phyloP scores from a whole-genome alignment of 2,113 vertebrate species.

The Macrotus californicus region DNA sequence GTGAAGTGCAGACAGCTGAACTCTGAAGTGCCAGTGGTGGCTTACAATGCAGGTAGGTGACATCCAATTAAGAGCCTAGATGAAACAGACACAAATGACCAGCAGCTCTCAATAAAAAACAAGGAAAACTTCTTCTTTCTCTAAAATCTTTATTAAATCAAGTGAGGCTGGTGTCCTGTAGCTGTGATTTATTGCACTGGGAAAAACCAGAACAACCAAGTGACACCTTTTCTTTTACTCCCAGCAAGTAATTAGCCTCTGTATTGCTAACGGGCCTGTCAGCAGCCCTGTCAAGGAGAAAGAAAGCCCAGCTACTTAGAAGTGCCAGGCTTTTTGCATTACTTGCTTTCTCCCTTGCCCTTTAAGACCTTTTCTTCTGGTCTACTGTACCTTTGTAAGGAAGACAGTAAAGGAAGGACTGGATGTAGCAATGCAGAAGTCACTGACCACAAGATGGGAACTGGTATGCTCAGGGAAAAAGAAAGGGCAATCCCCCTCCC shows the following conservation, averaged over 20 bases:
- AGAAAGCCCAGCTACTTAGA: conserved; percentile 62
- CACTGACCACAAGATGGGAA: not conserved
- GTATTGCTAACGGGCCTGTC: conserved; percentile 78
- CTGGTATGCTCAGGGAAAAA: not conserved
- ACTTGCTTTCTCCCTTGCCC: conserved; percentile 62
- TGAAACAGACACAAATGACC: not conserved
- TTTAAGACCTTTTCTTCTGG: not conserved
- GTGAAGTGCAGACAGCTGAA: too few species aligned
- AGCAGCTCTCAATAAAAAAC: conserved; percentile 14
- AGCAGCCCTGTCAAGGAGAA: conserved; percentile 74
- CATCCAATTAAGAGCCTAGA: not conserved
- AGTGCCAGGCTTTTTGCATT: conserved; percentile 61
- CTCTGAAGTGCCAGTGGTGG: not conserved
- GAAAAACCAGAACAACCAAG: conserved; percentile 70
- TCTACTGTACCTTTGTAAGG: not conserved
- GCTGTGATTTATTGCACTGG: conserved; percentile 77
- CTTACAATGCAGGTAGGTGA: not conserved
- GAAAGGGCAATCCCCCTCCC: not conserved
- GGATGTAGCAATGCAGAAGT: not conserved
- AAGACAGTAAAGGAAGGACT: not conserved
- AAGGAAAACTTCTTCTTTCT: conserved; percentile 22
- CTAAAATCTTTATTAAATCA: conserved; percentile 60
- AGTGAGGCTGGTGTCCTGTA: conserved; percentile 10
- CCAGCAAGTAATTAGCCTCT: conserved; percentile 81
- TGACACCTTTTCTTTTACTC: conserved; percentile 77